Base-by-base conservation (phyloP, 2,888 invertebrate genomes). In the Meganola albula region DNA sequence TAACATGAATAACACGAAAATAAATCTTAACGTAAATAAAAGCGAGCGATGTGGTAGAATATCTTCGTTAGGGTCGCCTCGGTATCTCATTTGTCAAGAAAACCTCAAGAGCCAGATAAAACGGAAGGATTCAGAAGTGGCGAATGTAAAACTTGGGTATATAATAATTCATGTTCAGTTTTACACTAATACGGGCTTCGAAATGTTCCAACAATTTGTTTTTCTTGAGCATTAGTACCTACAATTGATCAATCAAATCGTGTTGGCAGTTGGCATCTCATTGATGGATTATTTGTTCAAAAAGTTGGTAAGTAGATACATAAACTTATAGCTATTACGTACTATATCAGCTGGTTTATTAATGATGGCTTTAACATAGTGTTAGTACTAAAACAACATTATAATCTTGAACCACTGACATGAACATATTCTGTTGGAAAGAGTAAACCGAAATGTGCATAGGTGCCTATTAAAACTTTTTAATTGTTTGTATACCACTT, bases 31-130 rank as follows among this genome's bases (percentile, higher is more conserved):
- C 50, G 45, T 48, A 44, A 48, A 34, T 48, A 48, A 51, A 47
- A 40, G 42, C 40, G 42, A 48, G 50, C 52, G 53, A 51, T 57
- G 49, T 53, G 46, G 56, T 51, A 45, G 56, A 55, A 56, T 45
- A 48, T 56, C 56, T 62, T 50, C 52, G 56, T 52, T 40, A 42
- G 47, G 58, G 54, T 45, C 44, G 46, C 40, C 48, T 34, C 54
- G 52, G 53, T 59, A 58, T 54, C 53, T 58, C 62, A 64, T 68
- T 67, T 67, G 66, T 68, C 60, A 65, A 57, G 40, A 49, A 53
- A 67, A 58, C 66, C 65, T 60, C 64, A 61, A 57, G 63, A 67
- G 68, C 62, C 58, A 61, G 68, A 70, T 69, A 69, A 67, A 70
- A 65, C 53, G 55, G 44, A 48, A 37, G 66, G 64, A 61, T 64